Percentiles rank a stretch among this genome's conserved stretches.
phyloP scores from a whole-genome alignment of 1,140 invertebrate species.

The Hermetia illucens region DNA sequence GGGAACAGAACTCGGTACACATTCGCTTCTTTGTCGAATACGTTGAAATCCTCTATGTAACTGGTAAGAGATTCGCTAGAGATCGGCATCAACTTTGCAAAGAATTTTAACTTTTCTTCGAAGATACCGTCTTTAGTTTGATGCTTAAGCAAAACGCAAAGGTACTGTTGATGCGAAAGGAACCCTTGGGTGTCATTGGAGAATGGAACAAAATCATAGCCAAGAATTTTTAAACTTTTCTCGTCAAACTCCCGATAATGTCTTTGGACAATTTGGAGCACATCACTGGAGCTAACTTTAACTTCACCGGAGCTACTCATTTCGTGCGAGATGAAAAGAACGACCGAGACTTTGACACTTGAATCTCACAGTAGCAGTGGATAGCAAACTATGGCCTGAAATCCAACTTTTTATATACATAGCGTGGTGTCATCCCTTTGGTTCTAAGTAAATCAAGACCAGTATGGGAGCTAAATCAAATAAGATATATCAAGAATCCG shows the following conservation, averaged over 20 bases:
- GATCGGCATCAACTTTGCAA: conserved; percentile 34
- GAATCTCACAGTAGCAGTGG: too few species aligned
- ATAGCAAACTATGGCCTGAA: too few species aligned
- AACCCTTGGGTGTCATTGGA: conserved; percentile 33
- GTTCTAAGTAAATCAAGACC: too few species aligned
- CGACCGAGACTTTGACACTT: too few species aligned
- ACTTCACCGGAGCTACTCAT: too few species aligned
- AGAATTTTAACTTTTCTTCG: conserved; percentile 26
- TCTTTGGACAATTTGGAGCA: not conserved
- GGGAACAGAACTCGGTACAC: conserved; percentile 33
- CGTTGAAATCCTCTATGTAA: conserved; percentile 32
- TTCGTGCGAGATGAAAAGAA: too few species aligned
- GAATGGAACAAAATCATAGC: conserved; percentile 8
- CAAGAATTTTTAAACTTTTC: not conserved
- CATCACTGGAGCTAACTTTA: too few species aligned
- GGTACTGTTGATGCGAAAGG: conserved; percentile 33
- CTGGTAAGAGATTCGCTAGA: conserved; percentile 25
- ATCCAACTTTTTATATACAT: too few species aligned
- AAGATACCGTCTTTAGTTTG: conserved; percentile 7
- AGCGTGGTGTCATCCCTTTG: too few species aligned
- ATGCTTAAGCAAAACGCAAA: conserved; percentile 11
- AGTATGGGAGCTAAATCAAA: too few species aligned
- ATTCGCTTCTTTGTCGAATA: conserved; percentile 34
- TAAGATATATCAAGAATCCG: too few species aligned
- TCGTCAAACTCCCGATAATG: not conserved